Evolutionary conservation across 2,113 vertebrate genomes (phyloP).

Genomic region (Apus apus): DNA sequence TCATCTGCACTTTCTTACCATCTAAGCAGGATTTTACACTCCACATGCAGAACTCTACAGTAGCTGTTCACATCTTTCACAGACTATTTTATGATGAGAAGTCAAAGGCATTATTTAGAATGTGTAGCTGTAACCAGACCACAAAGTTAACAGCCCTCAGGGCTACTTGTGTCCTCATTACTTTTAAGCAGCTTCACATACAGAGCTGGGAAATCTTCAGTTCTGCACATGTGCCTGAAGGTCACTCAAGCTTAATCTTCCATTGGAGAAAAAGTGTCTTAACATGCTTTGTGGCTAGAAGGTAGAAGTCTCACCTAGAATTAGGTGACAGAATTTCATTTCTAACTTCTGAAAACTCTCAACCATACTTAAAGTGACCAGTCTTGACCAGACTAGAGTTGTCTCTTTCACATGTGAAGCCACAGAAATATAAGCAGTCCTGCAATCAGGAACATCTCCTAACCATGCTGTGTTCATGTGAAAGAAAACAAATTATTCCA

Average conservation of each 20-base stretch:
- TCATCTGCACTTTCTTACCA: not conserved
- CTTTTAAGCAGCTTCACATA: not conserved
- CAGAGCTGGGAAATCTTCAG: not conserved
- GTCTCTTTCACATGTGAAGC: not conserved
- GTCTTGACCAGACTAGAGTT: not conserved
- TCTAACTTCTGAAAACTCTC: not conserved
- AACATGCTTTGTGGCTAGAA: not conserved
- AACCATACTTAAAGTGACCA: not conserved
- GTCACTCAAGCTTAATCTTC: not conserved
- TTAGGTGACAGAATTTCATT: not conserved
- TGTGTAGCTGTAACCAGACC: not conserved
- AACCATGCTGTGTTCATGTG: not conserved
- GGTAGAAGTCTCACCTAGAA: not conserved
- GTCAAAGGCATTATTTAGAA: conserved; percentile 1
- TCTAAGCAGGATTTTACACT: conserved; percentile 1
- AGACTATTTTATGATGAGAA: not conserved
- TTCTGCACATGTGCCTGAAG: not conserved
- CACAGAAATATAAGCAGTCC: not conserved
- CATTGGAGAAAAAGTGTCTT: not conserved
- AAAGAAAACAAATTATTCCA: conserved; percentile 8
- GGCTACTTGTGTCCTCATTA: not conserved
- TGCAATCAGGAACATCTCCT: not conserved
- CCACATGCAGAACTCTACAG: not conserved
- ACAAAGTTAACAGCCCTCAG: not conserved
- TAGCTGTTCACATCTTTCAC: not conserved